Conservation (phyloP, 1,140 invertebrate genomes). For the Zaprionus capensis region DNA sequence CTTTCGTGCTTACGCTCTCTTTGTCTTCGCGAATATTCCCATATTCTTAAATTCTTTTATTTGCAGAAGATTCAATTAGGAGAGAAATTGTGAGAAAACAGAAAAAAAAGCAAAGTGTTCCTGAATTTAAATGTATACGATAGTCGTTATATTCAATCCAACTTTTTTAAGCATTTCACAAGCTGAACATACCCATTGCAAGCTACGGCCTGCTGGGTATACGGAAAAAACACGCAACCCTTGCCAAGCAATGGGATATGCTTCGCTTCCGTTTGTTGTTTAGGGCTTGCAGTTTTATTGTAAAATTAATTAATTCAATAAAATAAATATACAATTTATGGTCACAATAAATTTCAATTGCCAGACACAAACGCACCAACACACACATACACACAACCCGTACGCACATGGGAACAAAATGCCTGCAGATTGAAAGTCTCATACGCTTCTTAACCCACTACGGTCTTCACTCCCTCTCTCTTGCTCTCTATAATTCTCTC, state of each 20-base stretch:
- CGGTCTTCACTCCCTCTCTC: background rate
- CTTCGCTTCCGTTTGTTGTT: constrained; percentile 3
- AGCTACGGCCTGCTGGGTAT: background rate
- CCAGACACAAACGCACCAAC: constrained; percentile 14
- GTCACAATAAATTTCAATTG: constrained; percentile 62
- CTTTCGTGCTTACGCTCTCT: background rate
- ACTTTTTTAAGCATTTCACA: no score
- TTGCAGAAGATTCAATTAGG: background rate
- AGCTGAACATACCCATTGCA: background rate
- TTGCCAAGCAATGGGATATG: constrained; percentile 4
- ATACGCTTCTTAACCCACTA: constrained; percentile 17
- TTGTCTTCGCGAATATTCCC: background rate
- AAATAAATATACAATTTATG: constrained; percentile 70
- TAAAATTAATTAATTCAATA: constrained; percentile 72
- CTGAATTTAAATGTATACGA: background rate
- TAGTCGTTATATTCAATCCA: background rate
- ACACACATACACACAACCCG: constrained; percentile 14
- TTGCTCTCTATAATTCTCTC: background rate
- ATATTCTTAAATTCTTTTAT: background rate
- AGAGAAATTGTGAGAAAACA: background rate
- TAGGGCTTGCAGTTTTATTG: constrained; percentile 62
- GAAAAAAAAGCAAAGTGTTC: background rate
- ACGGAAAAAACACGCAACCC: background rate
- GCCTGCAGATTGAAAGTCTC: constrained; percentile 3
- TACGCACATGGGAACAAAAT: background rate